These are phyloP conservation scores for Apodemus speciosus DNA, from an alignment of 2,113 vertebrate species.

Conservation along the genomic window DNA sequence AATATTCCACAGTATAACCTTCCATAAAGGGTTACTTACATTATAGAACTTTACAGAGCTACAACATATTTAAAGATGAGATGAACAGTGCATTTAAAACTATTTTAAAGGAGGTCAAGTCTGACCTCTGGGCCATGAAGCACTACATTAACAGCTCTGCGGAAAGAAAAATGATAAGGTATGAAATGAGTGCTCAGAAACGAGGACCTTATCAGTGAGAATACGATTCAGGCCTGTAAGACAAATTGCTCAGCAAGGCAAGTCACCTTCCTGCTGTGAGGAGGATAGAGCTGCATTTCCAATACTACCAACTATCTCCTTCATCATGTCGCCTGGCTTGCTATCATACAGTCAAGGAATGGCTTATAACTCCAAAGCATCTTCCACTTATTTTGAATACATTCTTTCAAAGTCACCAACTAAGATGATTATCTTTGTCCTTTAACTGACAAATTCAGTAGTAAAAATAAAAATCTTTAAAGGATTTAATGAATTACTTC, in stretches of 20 bases:
- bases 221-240: constrained; percentile 88
- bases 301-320: constrained; percentile 85
- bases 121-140: constrained; percentile 89
- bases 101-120: constrained; percentile 87
- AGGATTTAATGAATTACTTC: constrained; percentile 75
- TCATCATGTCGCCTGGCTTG: constrained; percentile 84
- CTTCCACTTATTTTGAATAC: constrained; percentile 84
- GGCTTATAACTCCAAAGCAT: constrained; percentile 84
- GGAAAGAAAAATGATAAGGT: constrained; percentile 90
- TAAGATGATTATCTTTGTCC: constrained; percentile 84
- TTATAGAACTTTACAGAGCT: constrained; percentile 72
- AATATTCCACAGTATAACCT: constrained; percentile 42
- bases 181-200: constrained; percentile 88
- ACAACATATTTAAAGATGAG: constrained; percentile 77
- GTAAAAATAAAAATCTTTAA: constrained; percentile 79
- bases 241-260: constrained; percentile 89
- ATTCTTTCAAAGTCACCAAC: constrained; percentile 83
- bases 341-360: constrained; percentile 80
- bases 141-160: constrained; percentile 85
- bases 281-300: constrained; percentile 87
- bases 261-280: constrained; percentile 89
- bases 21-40: constrained; percentile 69
- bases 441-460: constrained; percentile 83
- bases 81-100: constrained; percentile 84
- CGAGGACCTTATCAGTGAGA: constrained; percentile 88